These are phyloP conservation scores for Callimorpha dominula DNA, from an alignment of 2,888 invertebrate species.

Conservation along the genomic window DNA sequence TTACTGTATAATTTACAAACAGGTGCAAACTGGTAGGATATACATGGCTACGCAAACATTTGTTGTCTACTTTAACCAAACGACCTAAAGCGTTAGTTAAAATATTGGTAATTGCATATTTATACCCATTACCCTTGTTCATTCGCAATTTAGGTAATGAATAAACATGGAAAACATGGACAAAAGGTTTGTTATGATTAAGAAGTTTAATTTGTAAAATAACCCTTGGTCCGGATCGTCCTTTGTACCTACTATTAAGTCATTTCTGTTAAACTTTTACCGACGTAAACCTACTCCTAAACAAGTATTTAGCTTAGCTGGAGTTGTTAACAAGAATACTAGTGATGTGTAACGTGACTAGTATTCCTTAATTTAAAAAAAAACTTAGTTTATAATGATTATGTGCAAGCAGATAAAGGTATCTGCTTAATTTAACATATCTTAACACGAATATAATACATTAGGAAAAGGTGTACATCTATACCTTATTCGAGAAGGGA, in stretches of 20 bases:
- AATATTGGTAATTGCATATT: slow-evolving; percentile 1
- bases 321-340: no score
- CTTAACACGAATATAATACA: no score
- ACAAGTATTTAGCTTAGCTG: no score
- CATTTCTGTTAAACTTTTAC: no score
- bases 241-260: neutral
- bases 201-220: neutral
- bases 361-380: no score
- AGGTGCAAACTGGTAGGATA: neutral
- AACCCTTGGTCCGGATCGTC: neutral
- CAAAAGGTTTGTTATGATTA: neutral
- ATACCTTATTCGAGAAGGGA: no score
- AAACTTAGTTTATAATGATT: no score
- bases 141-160: neutral
- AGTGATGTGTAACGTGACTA: no score
- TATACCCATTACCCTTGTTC: neutral
- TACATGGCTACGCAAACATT: neutral
- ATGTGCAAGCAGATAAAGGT: no score
- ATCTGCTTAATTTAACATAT: no score
- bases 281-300: no score
- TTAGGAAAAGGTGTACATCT: no score
- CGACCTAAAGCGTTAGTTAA: neutral
- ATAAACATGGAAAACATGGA: neutral
- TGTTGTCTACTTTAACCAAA: neutral
- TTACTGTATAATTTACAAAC: neutral